Percentiles rank a stretch among this genome's conserved stretches.
Conservation (phyloP, 2,797 vertebrate genomes). For the Psittacula derbiana region DNA sequence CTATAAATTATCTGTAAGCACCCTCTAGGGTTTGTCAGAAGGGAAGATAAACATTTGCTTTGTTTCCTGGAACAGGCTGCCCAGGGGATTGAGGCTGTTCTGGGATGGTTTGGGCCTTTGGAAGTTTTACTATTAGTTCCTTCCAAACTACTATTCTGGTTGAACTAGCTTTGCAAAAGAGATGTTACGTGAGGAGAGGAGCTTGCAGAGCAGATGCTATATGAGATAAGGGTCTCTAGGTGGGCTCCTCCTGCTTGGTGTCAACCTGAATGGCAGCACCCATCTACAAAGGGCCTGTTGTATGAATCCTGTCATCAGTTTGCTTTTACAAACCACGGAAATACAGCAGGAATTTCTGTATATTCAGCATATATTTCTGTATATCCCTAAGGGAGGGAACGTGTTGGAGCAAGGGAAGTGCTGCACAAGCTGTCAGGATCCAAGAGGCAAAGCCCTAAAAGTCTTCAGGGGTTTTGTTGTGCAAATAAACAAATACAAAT, state of each 20-base stretch:
- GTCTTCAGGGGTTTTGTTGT: neutral
- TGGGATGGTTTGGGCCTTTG: neutral
- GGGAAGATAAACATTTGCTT: conserved; percentile 12
- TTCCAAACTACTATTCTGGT: neutral
- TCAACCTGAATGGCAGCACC: neutral
- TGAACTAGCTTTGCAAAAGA: neutral
- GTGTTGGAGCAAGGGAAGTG: neutral
- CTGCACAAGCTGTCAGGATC: neutral
- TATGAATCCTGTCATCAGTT: neutral
- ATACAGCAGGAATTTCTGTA: neutral
- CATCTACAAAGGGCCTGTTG: neutral
- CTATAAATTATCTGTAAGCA: neutral
- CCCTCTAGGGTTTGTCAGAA: neutral
- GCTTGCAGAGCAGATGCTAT: neutral
- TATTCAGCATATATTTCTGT: neutral
- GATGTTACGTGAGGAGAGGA: rapidly evolving
- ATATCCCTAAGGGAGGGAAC: neutral
- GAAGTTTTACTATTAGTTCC: neutral
- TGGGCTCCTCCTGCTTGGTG: neutral
- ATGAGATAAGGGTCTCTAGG: neutral
- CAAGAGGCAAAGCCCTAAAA: neutral
- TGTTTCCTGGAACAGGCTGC: neutral
- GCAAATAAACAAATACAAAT: neutral
- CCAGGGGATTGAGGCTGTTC: neutral
- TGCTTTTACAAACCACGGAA: neutral